Percentiles rank a stretch among this genome's conserved stretches.
Evolutionary conservation across 1,140 invertebrate species (phyloP).

Genomic region (Cepaea nemoralis): DNA sequence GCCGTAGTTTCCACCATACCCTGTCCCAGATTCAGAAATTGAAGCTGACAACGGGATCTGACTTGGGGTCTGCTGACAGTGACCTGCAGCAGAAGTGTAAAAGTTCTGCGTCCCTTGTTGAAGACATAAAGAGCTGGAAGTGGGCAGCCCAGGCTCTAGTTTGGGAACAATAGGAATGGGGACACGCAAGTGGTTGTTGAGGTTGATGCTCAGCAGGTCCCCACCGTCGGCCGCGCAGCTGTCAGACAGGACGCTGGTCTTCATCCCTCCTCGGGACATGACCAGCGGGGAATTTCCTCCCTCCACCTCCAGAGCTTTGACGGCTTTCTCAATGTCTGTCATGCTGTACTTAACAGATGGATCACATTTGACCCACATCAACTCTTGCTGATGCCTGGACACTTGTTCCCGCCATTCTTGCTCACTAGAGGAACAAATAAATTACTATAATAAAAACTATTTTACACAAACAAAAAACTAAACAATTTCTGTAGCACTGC

Average conservation of each 20-base stretch:
- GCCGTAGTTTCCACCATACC: not conserved
- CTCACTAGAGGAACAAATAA: constrained; percentile 14
- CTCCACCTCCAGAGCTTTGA: constrained; percentile 26
- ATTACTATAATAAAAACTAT: too few species aligned
- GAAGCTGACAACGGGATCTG: not conserved
- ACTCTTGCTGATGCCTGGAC: constrained; percentile 22
- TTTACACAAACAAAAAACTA: too few species aligned
- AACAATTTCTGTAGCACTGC: too few species aligned
- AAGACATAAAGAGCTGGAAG: not conserved
- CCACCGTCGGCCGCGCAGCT: constrained; percentile 26
- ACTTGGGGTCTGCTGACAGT: not conserved
- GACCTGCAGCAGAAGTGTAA: not conserved
- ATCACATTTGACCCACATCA: constrained; percentile 28
- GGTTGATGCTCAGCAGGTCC: constrained; percentile 15
- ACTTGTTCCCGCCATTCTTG: constrained; percentile 33
- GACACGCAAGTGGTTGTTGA: not conserved
- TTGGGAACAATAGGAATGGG: not conserved
- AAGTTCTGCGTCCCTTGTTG: not conserved
- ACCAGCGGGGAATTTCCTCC: not conserved
- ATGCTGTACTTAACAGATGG: constrained; percentile 36
- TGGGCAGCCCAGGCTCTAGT: not conserved
- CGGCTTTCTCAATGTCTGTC: constrained; percentile 30
- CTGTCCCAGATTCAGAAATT: not conserved
- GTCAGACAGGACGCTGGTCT: constrained; percentile 18
- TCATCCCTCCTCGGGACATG: constrained; percentile 21